Conservation (phyloP, 2,888 invertebrate genomes). For the Meiosimyza decipiens region DNA sequence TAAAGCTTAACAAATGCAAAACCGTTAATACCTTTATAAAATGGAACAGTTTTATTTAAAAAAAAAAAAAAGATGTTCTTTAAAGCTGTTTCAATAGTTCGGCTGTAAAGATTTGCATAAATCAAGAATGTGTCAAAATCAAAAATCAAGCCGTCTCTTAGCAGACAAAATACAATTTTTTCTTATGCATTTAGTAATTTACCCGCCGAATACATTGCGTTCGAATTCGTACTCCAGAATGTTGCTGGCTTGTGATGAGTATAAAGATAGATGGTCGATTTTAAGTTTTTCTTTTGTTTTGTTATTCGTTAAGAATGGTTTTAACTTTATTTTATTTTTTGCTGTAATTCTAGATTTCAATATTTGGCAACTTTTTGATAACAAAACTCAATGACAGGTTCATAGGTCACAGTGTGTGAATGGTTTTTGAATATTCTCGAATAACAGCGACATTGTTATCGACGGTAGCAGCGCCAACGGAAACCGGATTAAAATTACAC, state of each 20-base stretch:
- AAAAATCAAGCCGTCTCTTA: constrained; percentile 26
- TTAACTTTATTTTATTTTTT: not conserved
- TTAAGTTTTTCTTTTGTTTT: not conserved
- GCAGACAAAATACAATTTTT: constrained; percentile 23
- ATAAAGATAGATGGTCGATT: too few species aligned
- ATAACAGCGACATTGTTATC: not conserved
- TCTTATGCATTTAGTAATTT: constrained; percentile 48
- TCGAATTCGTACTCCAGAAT: constrained; percentile 15
- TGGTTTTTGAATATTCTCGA: too few species aligned
- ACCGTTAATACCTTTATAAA: too few species aligned
- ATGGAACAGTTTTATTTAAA: not conserved
- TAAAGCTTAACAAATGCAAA: too few species aligned
- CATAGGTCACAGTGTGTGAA: not conserved
- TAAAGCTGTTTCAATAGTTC: not conserved
- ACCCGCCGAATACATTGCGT: constrained; percentile 62
- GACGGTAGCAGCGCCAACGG: constrained; percentile 11
- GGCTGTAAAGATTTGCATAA: not conserved
- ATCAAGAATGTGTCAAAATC: constrained; percentile 5
- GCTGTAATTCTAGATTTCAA: not conserved
- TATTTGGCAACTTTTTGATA: constrained; percentile 17
- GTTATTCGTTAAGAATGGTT: not conserved
- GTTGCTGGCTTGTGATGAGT: not conserved
- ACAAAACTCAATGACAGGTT: not conserved
- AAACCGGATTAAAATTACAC: constrained; percentile 17
- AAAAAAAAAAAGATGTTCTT: not conserved